Percentiles rank a stretch among this genome's conserved stretches.
phyloP scores from a whole-genome alignment of 2,113 vertebrate genomes.

The Cichladusa arquata region DNA sequence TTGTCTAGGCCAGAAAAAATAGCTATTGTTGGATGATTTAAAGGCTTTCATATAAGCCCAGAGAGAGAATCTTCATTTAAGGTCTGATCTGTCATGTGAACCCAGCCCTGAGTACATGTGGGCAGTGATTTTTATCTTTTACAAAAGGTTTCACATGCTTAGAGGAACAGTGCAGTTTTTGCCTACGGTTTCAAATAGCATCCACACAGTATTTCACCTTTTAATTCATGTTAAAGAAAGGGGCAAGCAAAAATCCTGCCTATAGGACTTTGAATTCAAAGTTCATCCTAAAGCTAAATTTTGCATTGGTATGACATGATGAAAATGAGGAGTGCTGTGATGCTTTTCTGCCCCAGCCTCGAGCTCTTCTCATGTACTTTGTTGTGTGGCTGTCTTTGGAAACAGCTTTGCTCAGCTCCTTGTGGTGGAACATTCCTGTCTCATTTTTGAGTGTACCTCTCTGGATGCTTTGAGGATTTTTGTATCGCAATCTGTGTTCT shows the following conservation, averaged over 20 bases:
- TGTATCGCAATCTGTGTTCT: background rate
- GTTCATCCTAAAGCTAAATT: background rate
- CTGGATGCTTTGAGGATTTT: background rate
- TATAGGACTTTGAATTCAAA: rapidly evolving
- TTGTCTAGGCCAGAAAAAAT: background rate
- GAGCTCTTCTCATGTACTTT: background rate
- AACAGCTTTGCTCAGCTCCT: background rate
- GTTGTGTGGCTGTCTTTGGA: background rate
- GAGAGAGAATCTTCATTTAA: background rate
- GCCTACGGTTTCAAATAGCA: background rate
- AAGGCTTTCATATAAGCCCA: background rate
- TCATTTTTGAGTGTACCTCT: background rate
- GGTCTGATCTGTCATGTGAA: background rate
- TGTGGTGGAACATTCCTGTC: rapidly evolving
- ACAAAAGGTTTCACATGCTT: background rate
- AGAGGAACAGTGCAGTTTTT: background rate
- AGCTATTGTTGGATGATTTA: background rate
- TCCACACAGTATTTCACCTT: background rate
- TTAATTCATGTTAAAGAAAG: background rate
- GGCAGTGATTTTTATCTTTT: background rate
- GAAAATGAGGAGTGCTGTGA: background rate
- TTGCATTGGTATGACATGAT: background rate
- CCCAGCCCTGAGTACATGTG: background rate
- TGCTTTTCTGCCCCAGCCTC: background rate
- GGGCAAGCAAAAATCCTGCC: background rate